phyloP scores from a whole-genome alignment of 2,797 vertebrate genomes.

The Jordanella pulchra region DNA sequence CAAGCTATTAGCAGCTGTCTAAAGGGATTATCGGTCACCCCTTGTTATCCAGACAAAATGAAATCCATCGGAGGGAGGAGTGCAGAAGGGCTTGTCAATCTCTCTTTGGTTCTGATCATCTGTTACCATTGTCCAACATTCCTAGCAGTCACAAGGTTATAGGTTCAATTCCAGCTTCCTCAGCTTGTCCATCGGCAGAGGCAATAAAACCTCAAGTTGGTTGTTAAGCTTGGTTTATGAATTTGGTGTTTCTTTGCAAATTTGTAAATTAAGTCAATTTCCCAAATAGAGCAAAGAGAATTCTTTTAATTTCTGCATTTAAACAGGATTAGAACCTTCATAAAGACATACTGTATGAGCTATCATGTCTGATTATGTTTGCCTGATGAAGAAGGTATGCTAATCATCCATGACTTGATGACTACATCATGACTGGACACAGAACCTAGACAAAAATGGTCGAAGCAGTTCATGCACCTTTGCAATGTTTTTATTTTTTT shows the following conservation, averaged over 20 bases:
- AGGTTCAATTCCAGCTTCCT: constrained; percentile 12
- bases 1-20: constrained; percentile 59
- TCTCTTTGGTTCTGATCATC: constrained; percentile 25
- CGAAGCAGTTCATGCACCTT: too few species aligned
- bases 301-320: not conserved
- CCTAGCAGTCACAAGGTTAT: not conserved
- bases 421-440: too few species aligned
- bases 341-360: not conserved
- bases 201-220: not conserved
- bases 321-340: too few species aligned
- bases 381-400: too few species aligned
- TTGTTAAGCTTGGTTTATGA: not conserved
- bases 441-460: too few species aligned
- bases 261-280: not conserved
- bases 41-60: constrained; percentile 53
- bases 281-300: not conserved
- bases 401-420: too few species aligned
- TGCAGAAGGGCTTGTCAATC: constrained; percentile 52
- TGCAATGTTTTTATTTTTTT: too few species aligned
- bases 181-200: constrained; percentile 4
- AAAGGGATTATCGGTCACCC: constrained; percentile 52
- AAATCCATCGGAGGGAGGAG: constrained; percentile 45
- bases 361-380: too few species aligned
- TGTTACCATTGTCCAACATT: constrained; percentile 56
- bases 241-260: not conserved